Conservation (phyloP, 2,113 vertebrate species). For the Piliocolobus tephrosceles region DNA sequence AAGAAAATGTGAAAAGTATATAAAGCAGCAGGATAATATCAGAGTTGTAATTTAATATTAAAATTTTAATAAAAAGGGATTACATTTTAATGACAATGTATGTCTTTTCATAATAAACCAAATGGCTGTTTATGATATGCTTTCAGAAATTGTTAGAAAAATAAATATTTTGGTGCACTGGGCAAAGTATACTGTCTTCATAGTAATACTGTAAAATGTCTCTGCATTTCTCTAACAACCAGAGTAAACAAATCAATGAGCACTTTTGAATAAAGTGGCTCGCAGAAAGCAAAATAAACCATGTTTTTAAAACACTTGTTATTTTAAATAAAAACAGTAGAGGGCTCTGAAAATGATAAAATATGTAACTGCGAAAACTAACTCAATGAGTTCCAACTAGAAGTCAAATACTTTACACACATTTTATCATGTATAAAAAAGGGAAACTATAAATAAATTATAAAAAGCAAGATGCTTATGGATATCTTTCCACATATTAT, state of each 20-base stretch:
- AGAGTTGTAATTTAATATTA: background rate
- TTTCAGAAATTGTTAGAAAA: background rate
- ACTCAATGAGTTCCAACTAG: background rate
- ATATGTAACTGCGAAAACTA: background rate
- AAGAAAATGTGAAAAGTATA: background rate
- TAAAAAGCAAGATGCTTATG: background rate
- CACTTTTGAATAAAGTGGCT: background rate
- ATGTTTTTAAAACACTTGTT: background rate
- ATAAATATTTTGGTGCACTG: background rate
- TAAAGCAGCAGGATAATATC: background rate
- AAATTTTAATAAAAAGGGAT: background rate
- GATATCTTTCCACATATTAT: background rate
- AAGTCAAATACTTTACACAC: background rate
- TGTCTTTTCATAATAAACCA: slow-evolving; percentile 30
- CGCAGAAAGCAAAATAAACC: background rate
- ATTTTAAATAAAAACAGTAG: slow-evolving; percentile 26
- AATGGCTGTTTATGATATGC: background rate
- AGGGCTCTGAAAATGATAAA: slow-evolving; percentile 18
- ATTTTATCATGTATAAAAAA: background rate
- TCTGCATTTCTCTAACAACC: background rate
- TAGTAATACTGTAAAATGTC: background rate
- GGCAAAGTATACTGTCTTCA: background rate
- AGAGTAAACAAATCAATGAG: background rate
- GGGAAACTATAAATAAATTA: background rate
- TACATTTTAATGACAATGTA: background rate